Evolutionary conservation across 1,140 invertebrate species (phyloP).

Genomic region (Hycleus cichorii): DNA sequence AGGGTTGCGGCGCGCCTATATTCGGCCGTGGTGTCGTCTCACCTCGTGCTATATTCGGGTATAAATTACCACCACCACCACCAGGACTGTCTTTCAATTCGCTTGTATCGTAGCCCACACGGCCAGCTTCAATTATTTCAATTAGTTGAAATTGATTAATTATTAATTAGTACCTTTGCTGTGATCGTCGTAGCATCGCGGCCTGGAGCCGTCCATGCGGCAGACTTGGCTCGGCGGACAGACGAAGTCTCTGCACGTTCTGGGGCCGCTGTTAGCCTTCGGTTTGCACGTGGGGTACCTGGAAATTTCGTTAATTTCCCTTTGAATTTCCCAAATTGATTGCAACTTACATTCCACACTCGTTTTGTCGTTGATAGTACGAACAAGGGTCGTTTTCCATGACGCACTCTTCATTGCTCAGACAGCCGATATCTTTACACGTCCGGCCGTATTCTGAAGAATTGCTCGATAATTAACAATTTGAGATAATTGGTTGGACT

Average conservation of each 20-base stretch:
- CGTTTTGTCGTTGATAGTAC: conserved; percentile 41
- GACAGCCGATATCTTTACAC: conserved; percentile 68
- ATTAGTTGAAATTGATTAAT: neutral
- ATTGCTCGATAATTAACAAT: conserved; percentile 4
- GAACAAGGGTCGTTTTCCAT: conserved; percentile 63
- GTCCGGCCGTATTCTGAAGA: conserved; percentile 64
- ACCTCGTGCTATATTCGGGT: conserved; percentile 6
- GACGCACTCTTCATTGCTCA: conserved; percentile 61
- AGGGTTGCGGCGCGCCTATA: neutral
- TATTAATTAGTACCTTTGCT: conserved; percentile 21
- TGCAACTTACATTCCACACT: conserved; percentile 37
- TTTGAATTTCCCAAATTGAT: too few relatives aligned
- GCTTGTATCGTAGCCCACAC: conserved; percentile 21
- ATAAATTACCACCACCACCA: conserved; percentile 1
- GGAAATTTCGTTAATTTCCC: neutral
- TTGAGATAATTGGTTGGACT: too few relatives aligned
- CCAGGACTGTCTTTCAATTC: conserved; percentile 10
- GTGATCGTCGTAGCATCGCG: conserved; percentile 33
- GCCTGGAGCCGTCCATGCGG: conserved; percentile 33
- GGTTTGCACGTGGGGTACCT: conserved; percentile 38
- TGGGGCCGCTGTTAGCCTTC: conserved; percentile 5
- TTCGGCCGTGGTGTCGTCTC: conserved; percentile 22
- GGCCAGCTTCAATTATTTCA: conserved; percentile 10
- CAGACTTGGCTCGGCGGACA: conserved; percentile 36
- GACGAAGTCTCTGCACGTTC: conserved; percentile 30